Evolutionary conservation across 2,888 invertebrate genomes (phyloP).

Genomic region (Cheilosia variabilis): DNA sequence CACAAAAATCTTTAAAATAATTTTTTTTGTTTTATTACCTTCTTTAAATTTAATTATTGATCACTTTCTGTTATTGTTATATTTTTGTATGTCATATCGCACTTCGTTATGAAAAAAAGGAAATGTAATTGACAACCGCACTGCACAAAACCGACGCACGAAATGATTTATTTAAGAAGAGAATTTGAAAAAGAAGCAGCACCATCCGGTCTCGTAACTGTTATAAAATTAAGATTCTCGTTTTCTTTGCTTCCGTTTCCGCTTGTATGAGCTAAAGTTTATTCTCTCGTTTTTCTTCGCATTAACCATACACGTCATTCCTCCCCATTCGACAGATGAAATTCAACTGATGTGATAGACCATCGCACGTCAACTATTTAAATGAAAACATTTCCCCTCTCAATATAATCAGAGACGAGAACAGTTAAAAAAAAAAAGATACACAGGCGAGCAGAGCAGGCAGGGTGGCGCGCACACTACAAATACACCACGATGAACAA

Average conservation of each 20-base stretch:
- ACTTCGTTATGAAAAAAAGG: slow-evolving; percentile 10
- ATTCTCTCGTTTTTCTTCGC: slow-evolving; percentile 21
- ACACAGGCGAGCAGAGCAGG: slow-evolving; percentile 56
- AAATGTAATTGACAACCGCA: slow-evolving; percentile 22
- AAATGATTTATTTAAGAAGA: slow-evolving; percentile 47
- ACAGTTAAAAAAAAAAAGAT: slow-evolving; percentile 44
- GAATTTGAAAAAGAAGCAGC: slow-evolving; percentile 33
- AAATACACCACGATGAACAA: slow-evolving; percentile 38
- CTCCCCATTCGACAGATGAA: slow-evolving; percentile 80
- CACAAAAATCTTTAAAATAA: not conserved
- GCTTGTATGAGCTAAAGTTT: slow-evolving; percentile 21
- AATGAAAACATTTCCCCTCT: slow-evolving; percentile 78
- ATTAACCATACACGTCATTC: slow-evolving; percentile 59
- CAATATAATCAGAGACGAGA: slow-evolving; percentile 50
- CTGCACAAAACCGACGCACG: slow-evolving; percentile 59
- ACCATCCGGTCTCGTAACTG: slow-evolving; percentile 70
- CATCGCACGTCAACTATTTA: slow-evolving; percentile 82
- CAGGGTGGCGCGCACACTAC: slow-evolving; percentile 52
- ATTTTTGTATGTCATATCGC: slow-evolving; percentile 54
- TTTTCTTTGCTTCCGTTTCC: slow-evolving; percentile 71
- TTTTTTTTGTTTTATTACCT: slow-evolving; percentile 57
- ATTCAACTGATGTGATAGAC: slow-evolving; percentile 80
- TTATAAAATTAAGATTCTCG: slow-evolving; percentile 63
- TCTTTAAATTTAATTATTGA: slow-evolving; percentile 41
- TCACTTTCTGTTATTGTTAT: slow-evolving; percentile 48